phyloP scores from a whole-genome alignment of 2,113 vertebrate species.

The Ctenodactylus gundi region DNA sequence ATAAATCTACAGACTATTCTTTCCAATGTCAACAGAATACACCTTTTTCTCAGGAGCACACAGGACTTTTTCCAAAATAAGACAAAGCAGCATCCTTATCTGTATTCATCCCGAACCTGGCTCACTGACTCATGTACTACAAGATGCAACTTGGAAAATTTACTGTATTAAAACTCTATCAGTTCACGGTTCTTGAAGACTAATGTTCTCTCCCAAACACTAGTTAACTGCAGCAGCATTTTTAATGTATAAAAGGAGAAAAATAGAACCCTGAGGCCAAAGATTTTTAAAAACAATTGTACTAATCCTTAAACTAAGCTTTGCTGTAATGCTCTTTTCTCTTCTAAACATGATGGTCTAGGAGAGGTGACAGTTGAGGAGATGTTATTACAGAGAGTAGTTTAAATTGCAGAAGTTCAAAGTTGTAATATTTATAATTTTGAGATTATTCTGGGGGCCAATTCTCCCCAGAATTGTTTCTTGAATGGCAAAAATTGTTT shows the following conservation, averaged over 20 bases:
- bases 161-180: conserved; percentile 66
- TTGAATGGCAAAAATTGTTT: conserved; percentile 82
- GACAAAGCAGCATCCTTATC: conserved; percentile 71
- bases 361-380: conserved; percentile 70
- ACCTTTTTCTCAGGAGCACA: too few species aligned
- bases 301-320: conserved; percentile 63
- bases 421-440: conserved; percentile 89
- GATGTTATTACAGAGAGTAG: conserved; percentile 68
- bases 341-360: conserved; percentile 83
- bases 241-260: conserved; percentile 22
- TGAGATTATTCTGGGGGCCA: conserved; percentile 87
- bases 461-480: conserved; percentile 84
- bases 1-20: too few species aligned
- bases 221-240: conserved; percentile 73
- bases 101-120: too few species aligned
- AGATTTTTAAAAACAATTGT: too few species aligned
- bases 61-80: too few species aligned
- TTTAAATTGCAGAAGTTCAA: conserved; percentile 77
- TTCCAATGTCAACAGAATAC: too few species aligned
- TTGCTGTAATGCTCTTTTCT: conserved; percentile 73
- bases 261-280: conserved; percentile 46
- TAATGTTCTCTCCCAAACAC: conserved; percentile 69
- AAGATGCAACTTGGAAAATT: conserved; percentile 75
- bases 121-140: too few species aligned
- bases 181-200: neutral